These are phyloP conservation scores for Cottus gobio DNA, from an alignment of 2,113 vertebrate genomes.

Conservation along the genomic window DNA sequence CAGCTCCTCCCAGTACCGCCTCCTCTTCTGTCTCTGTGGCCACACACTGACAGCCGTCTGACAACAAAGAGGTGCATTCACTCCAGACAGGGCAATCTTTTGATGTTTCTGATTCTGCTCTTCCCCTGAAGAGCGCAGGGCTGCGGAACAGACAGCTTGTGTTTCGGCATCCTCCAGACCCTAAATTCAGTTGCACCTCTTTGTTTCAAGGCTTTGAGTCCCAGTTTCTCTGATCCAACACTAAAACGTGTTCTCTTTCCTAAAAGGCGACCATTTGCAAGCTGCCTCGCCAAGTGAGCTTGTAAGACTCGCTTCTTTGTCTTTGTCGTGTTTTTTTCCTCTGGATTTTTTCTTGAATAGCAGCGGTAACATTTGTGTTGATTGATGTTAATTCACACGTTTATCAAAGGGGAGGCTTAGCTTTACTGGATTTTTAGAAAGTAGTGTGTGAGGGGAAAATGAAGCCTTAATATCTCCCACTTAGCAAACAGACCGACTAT, in stretches of 20 bases:
- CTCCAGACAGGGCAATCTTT: background rate
- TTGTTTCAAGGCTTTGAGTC: background rate
- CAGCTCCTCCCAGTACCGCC: slow-evolving; percentile 37
- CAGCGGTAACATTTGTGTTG: background rate
- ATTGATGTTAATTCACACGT: background rate
- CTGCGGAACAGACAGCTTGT: background rate
- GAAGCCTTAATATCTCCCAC: too few relatives aligned
- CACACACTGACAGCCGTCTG: background rate
- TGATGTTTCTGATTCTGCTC: background rate
- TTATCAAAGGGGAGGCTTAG: background rate
- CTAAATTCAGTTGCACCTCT: background rate
- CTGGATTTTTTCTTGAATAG: background rate
- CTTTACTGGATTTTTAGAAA: too few relatives aligned
- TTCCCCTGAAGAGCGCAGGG: background rate
- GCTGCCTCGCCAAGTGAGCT: background rate
- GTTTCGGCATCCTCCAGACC: background rate
- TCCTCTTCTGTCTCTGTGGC: slow-evolving; percentile 1
- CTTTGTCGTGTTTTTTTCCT: background rate
- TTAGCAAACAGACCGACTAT: background rate
- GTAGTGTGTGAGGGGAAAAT: background rate
- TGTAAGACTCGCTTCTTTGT: background rate
- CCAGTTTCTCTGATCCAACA: background rate
- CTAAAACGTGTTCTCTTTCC: background rate
- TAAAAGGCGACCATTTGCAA: background rate
- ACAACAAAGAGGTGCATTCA: slow-evolving; percentile 1